Evolutionary conservation across 2,113 vertebrate genomes (phyloP).

Genomic region (Euleptes europaea): DNA sequence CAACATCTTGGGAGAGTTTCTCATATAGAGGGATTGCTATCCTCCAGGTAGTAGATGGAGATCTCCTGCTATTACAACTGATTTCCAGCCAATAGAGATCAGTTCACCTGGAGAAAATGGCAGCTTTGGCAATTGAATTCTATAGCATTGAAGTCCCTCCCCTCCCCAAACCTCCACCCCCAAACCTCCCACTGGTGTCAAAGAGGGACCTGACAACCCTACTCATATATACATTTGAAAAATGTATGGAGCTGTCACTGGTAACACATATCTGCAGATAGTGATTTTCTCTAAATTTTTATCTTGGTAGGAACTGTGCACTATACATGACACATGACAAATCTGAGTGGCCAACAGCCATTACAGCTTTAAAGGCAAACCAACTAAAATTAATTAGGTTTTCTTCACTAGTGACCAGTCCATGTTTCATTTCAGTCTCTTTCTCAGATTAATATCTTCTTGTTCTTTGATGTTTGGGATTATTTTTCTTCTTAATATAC

Average conservation of each 20-base stretch:
- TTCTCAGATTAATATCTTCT: constrained; percentile 1
- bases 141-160: too few species aligned
- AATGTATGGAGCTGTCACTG: background rate
- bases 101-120: too few species aligned
- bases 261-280: background rate
- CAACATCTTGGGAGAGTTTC: background rate
- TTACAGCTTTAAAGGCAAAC: background rate
- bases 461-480: background rate
- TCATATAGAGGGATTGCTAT: too few species aligned
- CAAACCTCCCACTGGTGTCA: too few species aligned
- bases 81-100: too few species aligned
- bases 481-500: constrained; percentile 2
- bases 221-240: background rate
- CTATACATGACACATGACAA: background rate
- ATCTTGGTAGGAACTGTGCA: background rate
- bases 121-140: too few species aligned
- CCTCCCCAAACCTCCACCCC: too few species aligned
- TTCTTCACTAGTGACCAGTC: background rate
- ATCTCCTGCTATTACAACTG: too few species aligned
- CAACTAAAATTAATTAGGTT: constrained; percentile 1
- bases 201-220: too few species aligned
- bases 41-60: too few species aligned
- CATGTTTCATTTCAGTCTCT: constrained; percentile 7
- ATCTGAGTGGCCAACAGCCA: background rate
- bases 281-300: background rate